Evolutionary conservation across 1,140 invertebrate genomes (phyloP).

Genomic region (Drosophila kohkoa): DNA sequence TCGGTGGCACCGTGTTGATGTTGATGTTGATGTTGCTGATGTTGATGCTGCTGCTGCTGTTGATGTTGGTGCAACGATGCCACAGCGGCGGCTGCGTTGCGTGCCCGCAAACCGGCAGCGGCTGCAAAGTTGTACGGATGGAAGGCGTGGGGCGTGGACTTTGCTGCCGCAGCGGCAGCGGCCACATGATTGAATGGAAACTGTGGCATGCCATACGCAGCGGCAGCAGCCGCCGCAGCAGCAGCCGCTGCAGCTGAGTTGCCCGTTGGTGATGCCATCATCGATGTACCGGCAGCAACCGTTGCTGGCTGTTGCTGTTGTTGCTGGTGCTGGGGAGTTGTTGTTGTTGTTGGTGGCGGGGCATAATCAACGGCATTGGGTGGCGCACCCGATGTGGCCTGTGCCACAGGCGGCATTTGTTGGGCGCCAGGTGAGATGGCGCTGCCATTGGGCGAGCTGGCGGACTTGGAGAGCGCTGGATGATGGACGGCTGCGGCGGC

Average conservation of each 20-base stretch:
- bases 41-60: no score
- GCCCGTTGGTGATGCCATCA: conserved; percentile 85
- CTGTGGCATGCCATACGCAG: conserved; percentile 85
- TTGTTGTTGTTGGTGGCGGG: conserved; percentile 10
- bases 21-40: conserved; percentile 16
- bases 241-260: conserved; percentile 56
- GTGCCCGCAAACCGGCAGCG: conserved; percentile 77
- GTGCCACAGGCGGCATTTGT: no score
- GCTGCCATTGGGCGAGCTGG: conserved; percentile 48
- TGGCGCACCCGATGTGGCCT: not conserved
- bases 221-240: conserved; percentile 71
- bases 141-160: conserved; percentile 74
- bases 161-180: conserved; percentile 83
- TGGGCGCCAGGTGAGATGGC: conserved; percentile 35
- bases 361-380: conserved; percentile 36
- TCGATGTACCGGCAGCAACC: conserved; percentile 15
- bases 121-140: conserved; percentile 82
- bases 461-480: conserved; percentile 87
- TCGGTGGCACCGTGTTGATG: conserved; percentile 47
- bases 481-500: conserved; percentile 73
- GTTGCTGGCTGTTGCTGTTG: no score
- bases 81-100: conserved; percentile 71
- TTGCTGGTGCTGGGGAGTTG: no score
- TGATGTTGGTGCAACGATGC: not conserved
- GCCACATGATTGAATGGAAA: conserved; percentile 85